Base-by-base conservation (phyloP, 2,797 vertebrate species). In the Mormyrus hasselquistii region DNA sequence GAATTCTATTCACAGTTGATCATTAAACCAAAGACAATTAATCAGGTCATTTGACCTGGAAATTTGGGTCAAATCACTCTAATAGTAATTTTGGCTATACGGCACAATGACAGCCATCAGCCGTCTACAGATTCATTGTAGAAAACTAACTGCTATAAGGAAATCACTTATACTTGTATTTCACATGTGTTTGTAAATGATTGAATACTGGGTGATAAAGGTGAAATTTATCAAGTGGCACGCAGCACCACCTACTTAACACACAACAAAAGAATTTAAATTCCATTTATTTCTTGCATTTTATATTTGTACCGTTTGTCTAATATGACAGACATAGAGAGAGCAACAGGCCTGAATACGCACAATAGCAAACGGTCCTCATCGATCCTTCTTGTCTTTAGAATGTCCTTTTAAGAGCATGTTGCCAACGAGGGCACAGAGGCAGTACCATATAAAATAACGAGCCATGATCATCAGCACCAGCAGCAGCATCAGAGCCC, bases 381-480 rank as follows among this genome's bases (percentile, higher is more conserved):
- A 87, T 47, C 55, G 22, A 7, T 19, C 19, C 90, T 94, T 96
- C 90, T 90, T 92, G 52, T 84, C 89, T 44, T 55, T 89, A 16
- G 92, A 94, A 90, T 87, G 94, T 79, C 89, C 94, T 89, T 9
- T 93, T 29, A 96, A 93, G 91, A 95, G 53, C 90, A 94, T 96
- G 19, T 95, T 90, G 88, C 96, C 95, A 38, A 97, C 90, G 59
- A 95, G 92, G 91, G 94, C 79, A 41, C 95, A 95, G 0, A 97
- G 92, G 76, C 94, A 95, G 90, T 96, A 94, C 96, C 96, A 97
- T 84, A 97, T 88, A 86, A 97, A 9, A 90, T 96, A 95, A 55
- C 96, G 94, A 0, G 93, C 94, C 83, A 97, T 86, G 91, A 97
- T 92, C 88, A 97, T 94, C 76, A 95, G 22, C 59, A 96, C 91